These are phyloP conservation scores for Micrastur ruficollis DNA, from an alignment of 2,797 vertebrate genomes.

Conservation along the genomic window DNA sequence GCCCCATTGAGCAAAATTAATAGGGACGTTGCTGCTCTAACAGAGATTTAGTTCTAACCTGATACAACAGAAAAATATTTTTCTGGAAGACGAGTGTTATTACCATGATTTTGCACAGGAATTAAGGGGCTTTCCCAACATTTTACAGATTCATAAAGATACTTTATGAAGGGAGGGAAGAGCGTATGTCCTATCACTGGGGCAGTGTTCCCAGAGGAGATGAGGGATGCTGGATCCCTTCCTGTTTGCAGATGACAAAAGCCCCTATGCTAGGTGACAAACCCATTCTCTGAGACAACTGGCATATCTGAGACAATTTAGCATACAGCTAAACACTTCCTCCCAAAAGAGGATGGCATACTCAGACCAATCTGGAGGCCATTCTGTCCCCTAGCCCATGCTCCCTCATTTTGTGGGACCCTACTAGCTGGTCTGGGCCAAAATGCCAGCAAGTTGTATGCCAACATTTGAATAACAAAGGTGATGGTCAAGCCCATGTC, in stretches of 20 bases:
- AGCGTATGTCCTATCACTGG: not conserved
- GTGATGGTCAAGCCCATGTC: not conserved
- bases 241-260: not conserved
- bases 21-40: not conserved
- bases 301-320: not conserved
- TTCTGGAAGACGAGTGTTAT: not conserved
- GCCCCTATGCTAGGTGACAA: not conserved
- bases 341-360: not conserved
- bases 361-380: not conserved
- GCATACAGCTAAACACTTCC: not conserved
- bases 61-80: not conserved
- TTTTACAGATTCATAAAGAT: not conserved
- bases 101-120: not conserved
- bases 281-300: not conserved
- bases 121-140: not conserved
- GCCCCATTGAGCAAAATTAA: not conserved
- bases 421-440: not conserved
- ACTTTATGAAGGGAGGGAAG: not conserved
- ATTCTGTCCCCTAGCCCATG: not conserved
- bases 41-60: not conserved
- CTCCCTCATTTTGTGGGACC: fast-evolving
- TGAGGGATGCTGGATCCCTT: not conserved
- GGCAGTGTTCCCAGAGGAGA: not conserved
- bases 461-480: not conserved
- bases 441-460: not conserved